Evolutionary conservation across 2,888 invertebrate species (phyloP).

Genomic region (Desoria tigrina): DNA sequence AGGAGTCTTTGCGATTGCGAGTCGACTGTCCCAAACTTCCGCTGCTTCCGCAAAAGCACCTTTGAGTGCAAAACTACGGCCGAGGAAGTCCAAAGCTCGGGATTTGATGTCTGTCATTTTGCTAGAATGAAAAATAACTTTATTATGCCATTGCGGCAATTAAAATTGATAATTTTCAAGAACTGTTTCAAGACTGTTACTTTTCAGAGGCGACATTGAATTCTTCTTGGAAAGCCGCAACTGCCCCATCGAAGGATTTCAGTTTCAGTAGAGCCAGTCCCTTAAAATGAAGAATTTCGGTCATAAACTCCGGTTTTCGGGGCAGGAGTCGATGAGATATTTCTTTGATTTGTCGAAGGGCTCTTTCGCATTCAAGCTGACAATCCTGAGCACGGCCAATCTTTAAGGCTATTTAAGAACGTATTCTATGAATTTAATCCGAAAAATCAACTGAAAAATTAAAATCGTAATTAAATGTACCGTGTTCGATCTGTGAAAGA

Average conservation of each 20-base stretch:
- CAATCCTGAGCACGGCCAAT: conserved; percentile 51
- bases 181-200: too few relatives aligned
- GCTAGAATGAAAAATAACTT: too few relatives aligned
- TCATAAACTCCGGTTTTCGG: conserved; percentile 49
- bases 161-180: not conserved
- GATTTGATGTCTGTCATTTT: conserved; percentile 56
- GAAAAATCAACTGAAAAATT: not conserved
- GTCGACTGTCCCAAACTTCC: conserved; percentile 57
- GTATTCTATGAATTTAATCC: not conserved
- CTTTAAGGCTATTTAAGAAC: conserved; percentile 39
- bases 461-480: conserved; percentile 24
- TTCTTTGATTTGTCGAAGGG: conserved; percentile 53
- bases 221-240: conserved; percentile 47
- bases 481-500: conserved; percentile 49
- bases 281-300: conserved; percentile 49
- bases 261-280: conserved; percentile 48
- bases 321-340: conserved; percentile 45
- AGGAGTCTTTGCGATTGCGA: conserved; percentile 57
- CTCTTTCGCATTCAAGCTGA: conserved; percentile 51
- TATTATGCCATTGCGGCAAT: not conserved
- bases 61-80: conserved; percentile 57
- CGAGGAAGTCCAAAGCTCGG: conserved; percentile 57
- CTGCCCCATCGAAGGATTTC: conserved; percentile 49
- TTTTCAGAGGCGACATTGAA: conserved; percentile 44
- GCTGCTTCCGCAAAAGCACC: conserved; percentile 57